A percentile compares a stretch with the other conserved stretches of the same genome.
These are phyloP conservation scores for Stomatorhinus ivindoensis DNA, from an alignment of 2,113 vertebrate genomes.

Conservation along the genomic window DNA sequence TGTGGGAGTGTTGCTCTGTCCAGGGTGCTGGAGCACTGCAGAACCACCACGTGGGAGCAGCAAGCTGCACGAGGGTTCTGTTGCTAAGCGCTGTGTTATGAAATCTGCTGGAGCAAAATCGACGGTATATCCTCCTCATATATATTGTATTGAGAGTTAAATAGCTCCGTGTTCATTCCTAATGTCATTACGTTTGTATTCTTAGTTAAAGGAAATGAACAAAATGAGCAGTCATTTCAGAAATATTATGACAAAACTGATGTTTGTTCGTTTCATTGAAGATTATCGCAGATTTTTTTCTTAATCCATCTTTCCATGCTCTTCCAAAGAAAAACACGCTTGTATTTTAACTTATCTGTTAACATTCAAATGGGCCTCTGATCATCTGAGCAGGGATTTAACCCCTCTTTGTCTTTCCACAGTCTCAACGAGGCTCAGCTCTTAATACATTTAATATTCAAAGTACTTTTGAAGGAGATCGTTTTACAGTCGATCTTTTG, in stretches of 20 bases:
- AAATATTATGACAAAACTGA: constrained; percentile 6
- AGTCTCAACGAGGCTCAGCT: neutral
- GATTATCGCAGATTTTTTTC: neutral
- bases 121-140: neutral
- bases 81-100: neutral
- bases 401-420: neutral
- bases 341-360: neutral
- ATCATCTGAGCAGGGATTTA: neutral
- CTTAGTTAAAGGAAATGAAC: neutral
- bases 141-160: neutral
- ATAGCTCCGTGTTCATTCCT: neutral
- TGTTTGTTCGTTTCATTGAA: neutral
- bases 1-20: neutral
- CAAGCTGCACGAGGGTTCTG: neutral
- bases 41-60: neutral
- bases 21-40: constrained; percentile 17
- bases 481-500: neutral
- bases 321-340: neutral
- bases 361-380: neutral
- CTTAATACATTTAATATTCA: neutral
- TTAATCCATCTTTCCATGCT: neutral
- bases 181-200: neutral
- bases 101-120: neutral
- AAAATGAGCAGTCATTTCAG: neutral
- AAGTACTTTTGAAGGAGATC: neutral